Base-by-base conservation (phyloP, 2,888 invertebrate genomes). In the Scaptodrosophila latifasciaeformis region DNA sequence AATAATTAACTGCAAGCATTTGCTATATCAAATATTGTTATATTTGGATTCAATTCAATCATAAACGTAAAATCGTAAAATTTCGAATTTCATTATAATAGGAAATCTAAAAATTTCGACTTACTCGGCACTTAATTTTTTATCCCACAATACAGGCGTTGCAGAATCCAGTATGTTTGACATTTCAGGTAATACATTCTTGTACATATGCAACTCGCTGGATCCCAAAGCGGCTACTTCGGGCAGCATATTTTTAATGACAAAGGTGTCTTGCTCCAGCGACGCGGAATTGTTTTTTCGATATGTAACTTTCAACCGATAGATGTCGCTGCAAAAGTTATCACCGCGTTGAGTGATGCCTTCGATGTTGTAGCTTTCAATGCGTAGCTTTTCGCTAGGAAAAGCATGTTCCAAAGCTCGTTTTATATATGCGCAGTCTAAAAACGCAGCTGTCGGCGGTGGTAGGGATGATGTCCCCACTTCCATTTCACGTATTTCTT, bases 281-380 rank as follows among this genome's bases (percentile, higher is more conserved):
- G 44, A 43, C 7, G 42, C 48, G 31, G 40, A 49, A 24, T 47
- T 21, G 10, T 17, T 37, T 17, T 49, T 59, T n/a, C 62, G 61
- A 42, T 61, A 82, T 39, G 50, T 31, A 0, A 81, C 64, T 2
- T 60, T 50, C 10, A 65, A 49, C 17, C 69, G 67, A 44, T 80
- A 82, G 59, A 82, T 81, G 55, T 62, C 62, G 61, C 84, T 84
- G 51, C 81, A 84, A 52, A 76, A 84, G 59, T 84, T 83, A 12
- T 82, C 83, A 21, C 82, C 84, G 43, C 19, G 29, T n/a, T 67
- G 62, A 6, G 35, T 62, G 30, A 75, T 49, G 2, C 30, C 18
- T 9, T 64, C 52, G 9, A 59, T 55, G 1, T 55, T 18, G 31
- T 62, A 69, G 17, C 42, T 59, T 45, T 61, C 54, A n/a, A 80